These are phyloP conservation scores for Ia io DNA, from an alignment of 2,113 vertebrate species.

Conservation along the genomic window DNA sequence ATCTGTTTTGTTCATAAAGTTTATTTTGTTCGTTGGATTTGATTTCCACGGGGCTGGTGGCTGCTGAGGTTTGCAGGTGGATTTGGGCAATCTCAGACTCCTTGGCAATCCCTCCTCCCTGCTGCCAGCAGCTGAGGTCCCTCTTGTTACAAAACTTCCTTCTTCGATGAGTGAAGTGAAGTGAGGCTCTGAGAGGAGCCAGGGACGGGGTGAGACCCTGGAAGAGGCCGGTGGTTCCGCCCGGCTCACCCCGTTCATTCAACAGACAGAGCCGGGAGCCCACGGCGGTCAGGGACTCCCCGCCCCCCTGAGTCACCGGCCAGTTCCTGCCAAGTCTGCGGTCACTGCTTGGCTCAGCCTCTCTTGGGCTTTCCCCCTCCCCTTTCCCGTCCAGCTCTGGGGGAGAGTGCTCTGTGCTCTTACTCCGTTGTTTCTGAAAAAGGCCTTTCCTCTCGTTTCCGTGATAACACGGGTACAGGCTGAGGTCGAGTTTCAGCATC, in stretches of 20 bases:
- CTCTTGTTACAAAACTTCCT: background rate
- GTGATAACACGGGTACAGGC: fast-evolving
- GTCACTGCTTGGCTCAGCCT: background rate
- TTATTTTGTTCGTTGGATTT: too few relatives aligned
- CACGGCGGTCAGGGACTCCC: fast-evolving
- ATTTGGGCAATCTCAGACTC: background rate
- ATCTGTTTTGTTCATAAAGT: too few relatives aligned
- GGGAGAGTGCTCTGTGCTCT: background rate
- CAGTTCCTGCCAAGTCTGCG: background rate
- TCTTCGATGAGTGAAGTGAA: background rate
- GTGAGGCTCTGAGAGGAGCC: background rate
- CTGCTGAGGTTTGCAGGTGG: background rate
- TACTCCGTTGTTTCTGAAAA: background rate
- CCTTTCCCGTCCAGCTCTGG: fast-evolving
- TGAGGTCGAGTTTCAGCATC: background rate
- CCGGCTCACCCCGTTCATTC: background rate
- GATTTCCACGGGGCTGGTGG: background rate
- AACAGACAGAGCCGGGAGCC: background rate
- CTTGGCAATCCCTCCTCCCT: background rate
- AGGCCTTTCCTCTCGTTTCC: background rate
- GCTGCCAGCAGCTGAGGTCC: background rate
- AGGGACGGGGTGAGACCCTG: background rate
- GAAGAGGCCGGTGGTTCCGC: fast-evolving
- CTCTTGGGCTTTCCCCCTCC: fast-evolving
- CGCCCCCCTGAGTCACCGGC: too few relatives aligned